Percentiles rank a stretch among this genome's conserved stretches.
Evolutionary conservation across 2,888 invertebrate species (phyloP).

Genomic region (Exephanes ischioxanthus): DNA sequence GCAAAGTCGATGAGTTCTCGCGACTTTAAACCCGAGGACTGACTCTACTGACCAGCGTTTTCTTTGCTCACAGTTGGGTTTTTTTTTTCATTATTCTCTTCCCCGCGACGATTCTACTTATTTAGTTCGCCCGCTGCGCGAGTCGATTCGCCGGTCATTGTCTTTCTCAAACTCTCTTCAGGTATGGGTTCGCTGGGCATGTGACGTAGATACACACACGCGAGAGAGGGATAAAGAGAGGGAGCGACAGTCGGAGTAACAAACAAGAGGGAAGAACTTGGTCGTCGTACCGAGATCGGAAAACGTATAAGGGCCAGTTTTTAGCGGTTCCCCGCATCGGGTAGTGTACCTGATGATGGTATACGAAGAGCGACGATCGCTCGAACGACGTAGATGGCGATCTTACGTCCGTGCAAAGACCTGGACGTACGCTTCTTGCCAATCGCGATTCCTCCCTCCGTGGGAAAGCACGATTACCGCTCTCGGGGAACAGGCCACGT

Average conservation of each 20-base stretch:
- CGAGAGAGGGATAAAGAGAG: constrained; percentile 8
- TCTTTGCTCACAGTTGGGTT: constrained; percentile 24
- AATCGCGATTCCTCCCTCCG: constrained; percentile 71
- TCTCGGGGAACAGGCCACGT: neutral
- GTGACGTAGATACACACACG: constrained; percentile 19
- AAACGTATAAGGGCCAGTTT: constrained; percentile 67
- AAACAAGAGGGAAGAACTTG: constrained; percentile 11
- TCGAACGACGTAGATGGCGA: constrained; percentile 65
- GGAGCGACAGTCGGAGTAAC: neutral
- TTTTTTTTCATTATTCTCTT: constrained; percentile 43
- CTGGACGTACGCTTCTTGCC: constrained; percentile 61
- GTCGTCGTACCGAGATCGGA: constrained; percentile 50
- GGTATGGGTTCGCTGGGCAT: neutral
- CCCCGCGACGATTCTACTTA: constrained; percentile 4
- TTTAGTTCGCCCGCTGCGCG: neutral
- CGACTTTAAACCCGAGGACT: constrained; percentile 27
- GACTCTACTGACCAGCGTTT: constrained; percentile 18
- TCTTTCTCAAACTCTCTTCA: neutral
- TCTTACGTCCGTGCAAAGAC: constrained; percentile 55
- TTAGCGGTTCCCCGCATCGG: constrained; percentile 64
- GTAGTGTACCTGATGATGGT: constrained; percentile 36
- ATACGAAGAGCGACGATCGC: constrained; percentile 42
- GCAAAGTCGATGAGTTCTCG: constrained; percentile 63
- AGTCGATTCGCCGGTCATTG: constrained; percentile 21
- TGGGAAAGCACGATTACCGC: constrained; percentile 67